Conservation (phyloP, 2,113 vertebrate species). For the Tragulus kanchil region DNA sequence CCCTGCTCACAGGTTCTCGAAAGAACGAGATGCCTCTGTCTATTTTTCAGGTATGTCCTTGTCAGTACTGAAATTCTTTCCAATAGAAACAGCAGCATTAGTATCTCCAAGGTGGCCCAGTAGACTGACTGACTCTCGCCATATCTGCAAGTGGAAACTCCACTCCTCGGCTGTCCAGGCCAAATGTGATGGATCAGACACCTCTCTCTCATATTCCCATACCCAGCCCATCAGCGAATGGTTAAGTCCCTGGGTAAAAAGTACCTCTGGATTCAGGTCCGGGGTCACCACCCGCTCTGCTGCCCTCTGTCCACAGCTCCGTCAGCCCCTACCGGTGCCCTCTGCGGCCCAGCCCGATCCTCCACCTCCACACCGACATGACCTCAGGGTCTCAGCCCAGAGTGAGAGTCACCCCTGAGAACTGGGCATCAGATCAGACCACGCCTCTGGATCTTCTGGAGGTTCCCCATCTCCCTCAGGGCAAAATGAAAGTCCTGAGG, state of each 20-base stretch:
- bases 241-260: rapidly evolving
- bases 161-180: too few species aligned
- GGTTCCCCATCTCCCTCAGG: not conserved
- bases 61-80: not conserved
- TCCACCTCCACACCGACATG: rapidly evolving
- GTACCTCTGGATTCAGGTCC: not conserved
- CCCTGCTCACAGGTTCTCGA: rapidly evolving
- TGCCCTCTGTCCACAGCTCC: too few species aligned
- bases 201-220: rapidly evolving
- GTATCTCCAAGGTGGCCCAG: rapidly evolving
- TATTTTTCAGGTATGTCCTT: rapidly evolving
- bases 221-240: rapidly evolving
- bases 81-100: not conserved
- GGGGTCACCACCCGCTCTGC: rapidly evolving
- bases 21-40: rapidly evolving
- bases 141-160: not conserved
- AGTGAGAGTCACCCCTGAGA: not conserved
- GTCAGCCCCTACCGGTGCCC: rapidly evolving
- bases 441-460: rapidly evolving
- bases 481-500: not conserved
- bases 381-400: too few species aligned
- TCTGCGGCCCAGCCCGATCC: not conserved
- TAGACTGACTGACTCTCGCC: rapidly evolving
- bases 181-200: rapidly evolving
- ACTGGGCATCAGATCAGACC: too few species aligned